Evolutionary conservation across 2,113 vertebrate species (phyloP), one percentile per base, ranked within the genome.

Genomic region (Crotalus tigris): DNA sequence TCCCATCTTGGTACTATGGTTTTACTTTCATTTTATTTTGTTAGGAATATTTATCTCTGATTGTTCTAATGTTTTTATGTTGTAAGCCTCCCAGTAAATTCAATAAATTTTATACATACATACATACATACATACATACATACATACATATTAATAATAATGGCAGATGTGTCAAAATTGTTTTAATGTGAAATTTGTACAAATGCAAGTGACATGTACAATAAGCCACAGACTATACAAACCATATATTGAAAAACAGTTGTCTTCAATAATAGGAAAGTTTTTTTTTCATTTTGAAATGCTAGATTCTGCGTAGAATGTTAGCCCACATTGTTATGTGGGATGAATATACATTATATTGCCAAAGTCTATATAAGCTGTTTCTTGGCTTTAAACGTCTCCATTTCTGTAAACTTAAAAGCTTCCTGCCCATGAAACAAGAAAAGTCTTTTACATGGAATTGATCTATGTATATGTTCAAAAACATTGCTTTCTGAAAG

Each of bases 341-440:
- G 90, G 69, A 54, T 81, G 61, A 90, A 39, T 96, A 89, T 92
- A 92, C 94, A 89, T 94, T 95, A 92, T 96, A 92, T 94, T 95
- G 94, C 94, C 69, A 94, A 95, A 95, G 94, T 92, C 93, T 92
- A 95, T 93, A 94, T 92, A 96, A 87, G 96, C 93, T 96, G 94
- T 94, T 96, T 88, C 95, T 96, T 44, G 9, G 90, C 95, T 94
- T 95, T 91, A 95, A 95, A 61, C 92, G 95, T 94, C 94, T 96
- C 94, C 94, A 86, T 54, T 95, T 94, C 93, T 95, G 89, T 97
- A 95, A 94, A 96, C 96, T 95, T 94, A 96, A 94, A 97, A 96
- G 95, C 91, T 90, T 96, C 95, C 96, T 96, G 94, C 88, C 54
- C 93, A 92, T 90, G 94, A 95, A 94, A 96, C 93, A 95, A 96